A percentile compares a stretch with the other conserved stretches of the same genome.
Conservation (phyloP, 2,113 vertebrate species). For the human region GRCh38 chr1:205098001-205098500, state of each 20-base stretch:
- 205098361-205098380: neutral
- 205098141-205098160: neutral
- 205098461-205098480: neutral
- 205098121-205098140: neutral
- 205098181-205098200: neutral
- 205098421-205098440: neutral
- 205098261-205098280: neutral
- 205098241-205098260: neutral
- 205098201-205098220: neutral
- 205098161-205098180: neutral
- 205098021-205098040: neutral
- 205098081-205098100: neutral
- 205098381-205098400: neutral
- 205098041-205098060: neutral
- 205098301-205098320: neutral
- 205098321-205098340: neutral
- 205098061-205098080: constrained; percentile 16
- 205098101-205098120: neutral
- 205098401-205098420: constrained; percentile 14
- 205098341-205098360: neutral
- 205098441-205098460: neutral
- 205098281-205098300: neutral
- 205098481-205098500: neutral
- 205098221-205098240: neutral
- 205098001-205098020: neutral